These are phyloP conservation scores for Mesoclemmys tuberculata DNA, from an alignment of 2,113 vertebrate genomes.

Conservation along the genomic window DNA sequence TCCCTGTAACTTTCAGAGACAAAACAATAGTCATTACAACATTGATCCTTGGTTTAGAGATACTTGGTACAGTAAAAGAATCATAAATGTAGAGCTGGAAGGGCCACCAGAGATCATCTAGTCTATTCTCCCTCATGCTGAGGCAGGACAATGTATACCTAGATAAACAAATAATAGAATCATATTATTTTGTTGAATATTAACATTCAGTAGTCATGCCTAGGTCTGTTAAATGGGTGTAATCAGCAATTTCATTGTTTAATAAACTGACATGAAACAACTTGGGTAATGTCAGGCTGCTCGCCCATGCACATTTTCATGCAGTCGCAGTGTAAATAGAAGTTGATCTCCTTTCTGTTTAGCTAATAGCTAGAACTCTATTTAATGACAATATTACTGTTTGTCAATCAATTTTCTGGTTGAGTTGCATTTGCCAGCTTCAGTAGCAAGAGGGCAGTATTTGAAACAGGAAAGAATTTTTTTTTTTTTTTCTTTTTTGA, in stretches of 20 bases:
- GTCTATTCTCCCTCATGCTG: neutral
- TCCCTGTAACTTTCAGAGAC: neutral
- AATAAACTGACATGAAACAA: neutral
- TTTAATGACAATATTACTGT: neutral
- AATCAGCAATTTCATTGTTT: neutral
- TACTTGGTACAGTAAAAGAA: neutral
- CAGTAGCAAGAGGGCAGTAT: neutral
- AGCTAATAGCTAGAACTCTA: neutral
- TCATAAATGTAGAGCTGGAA: neutral
- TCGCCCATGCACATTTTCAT: neutral
- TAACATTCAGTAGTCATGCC: neutral
- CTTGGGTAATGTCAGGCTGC: neutral
- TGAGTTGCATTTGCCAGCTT: neutral
- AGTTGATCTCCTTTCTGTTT: neutral
- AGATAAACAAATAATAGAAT: neutral
- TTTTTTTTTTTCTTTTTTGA: neutral
- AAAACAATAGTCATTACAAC: neutral
- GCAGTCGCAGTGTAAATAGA: neutral
- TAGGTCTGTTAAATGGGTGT: neutral
- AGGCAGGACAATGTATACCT: neutral
- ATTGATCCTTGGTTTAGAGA: neutral
- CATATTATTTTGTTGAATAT: neutral
- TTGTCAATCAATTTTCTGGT: neutral
- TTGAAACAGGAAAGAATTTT: neutral
- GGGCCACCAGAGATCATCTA: neutral